Percentiles rank a stretch among this genome's conserved stretches.
Conservation (phyloP, 1,140 invertebrate genomes). For the Homalodisca vitripennis region DNA sequence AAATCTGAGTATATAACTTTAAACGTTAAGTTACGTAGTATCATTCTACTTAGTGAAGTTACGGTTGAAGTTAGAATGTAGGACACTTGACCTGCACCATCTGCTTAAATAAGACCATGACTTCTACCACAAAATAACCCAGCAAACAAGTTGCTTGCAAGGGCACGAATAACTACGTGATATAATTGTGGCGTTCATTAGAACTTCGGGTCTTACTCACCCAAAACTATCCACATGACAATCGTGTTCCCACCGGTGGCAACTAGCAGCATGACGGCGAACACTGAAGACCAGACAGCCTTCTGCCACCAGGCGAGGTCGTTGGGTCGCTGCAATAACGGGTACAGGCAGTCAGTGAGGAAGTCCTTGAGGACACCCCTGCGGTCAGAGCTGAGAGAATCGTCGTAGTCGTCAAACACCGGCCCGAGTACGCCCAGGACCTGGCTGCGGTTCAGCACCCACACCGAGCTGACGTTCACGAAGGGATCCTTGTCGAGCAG, state of each 20-base stretch:
- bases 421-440: conserved; percentile 38
- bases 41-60: no score
- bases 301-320: conserved; percentile 60
- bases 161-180: no score
- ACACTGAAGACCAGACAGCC: conserved; percentile 66
- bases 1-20: no score
- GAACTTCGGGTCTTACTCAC: no score
- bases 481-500: conserved; percentile 33
- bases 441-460: conserved; percentile 41
- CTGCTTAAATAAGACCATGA: no score
- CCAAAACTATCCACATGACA: conserved; percentile 87
- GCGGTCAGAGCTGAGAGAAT: conserved; percentile 37
- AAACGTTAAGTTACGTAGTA: no score
- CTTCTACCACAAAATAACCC: no score
- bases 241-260: conserved; percentile 81
- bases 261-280: conserved; percentile 70
- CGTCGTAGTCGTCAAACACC: conserved; percentile 20
- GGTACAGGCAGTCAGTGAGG: conserved; percentile 44
- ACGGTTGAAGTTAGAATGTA: no score
- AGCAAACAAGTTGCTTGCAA: no score
- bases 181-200: no score
- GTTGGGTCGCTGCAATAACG: conserved; percentile 44
- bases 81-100: no score
- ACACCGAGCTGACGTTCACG: conserved; percentile 37
- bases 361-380: conserved; percentile 39